Conservation (phyloP, 2,888 invertebrate species). For the Drosophila rellima region DNA sequence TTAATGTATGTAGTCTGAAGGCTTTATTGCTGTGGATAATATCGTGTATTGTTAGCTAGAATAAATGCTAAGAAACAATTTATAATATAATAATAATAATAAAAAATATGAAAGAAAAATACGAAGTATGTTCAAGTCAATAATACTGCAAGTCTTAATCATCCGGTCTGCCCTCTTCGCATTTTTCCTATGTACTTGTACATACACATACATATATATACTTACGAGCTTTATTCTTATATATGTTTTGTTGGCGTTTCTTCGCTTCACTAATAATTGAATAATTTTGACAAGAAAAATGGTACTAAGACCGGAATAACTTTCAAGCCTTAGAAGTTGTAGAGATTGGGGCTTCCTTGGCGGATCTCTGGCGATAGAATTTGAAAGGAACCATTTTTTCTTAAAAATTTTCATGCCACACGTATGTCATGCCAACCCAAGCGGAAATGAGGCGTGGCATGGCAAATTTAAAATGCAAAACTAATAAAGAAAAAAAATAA, state of each 20-base stretch:
- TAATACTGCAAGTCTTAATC: neutral
- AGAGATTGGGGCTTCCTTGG: constrained; percentile 4
- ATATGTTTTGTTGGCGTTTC: constrained; percentile 29
- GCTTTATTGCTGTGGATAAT: too few species aligned
- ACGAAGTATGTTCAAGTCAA: constrained; percentile 7
- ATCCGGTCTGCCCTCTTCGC: constrained; percentile 4
- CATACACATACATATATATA: neutral
- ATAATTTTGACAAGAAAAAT: constrained; percentile 69
- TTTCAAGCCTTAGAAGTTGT: constrained; percentile 31
- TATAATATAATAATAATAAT: too few species aligned
- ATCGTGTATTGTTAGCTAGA: too few species aligned
- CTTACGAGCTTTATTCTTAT: neutral
- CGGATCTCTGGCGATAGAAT: constrained; percentile 12
- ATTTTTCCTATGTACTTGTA: constrained; percentile 17
- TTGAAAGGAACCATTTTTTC: constrained; percentile 14
- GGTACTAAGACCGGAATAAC: constrained; percentile 40
- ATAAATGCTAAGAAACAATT: too few species aligned
- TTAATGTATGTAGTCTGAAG: too few species aligned
- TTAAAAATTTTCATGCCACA: constrained; percentile 27
- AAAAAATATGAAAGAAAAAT: neutral
- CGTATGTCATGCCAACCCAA: constrained; percentile 42
- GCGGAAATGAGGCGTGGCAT: constrained; percentile 37
- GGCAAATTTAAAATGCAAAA: constrained; percentile 45
- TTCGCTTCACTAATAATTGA: constrained; percentile 64
- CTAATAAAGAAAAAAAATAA: constrained; percentile 12